These are phyloP conservation scores for Camelus dromedarius DNA, from an alignment of 2,113 vertebrate species.

Conservation along the genomic window DNA sequence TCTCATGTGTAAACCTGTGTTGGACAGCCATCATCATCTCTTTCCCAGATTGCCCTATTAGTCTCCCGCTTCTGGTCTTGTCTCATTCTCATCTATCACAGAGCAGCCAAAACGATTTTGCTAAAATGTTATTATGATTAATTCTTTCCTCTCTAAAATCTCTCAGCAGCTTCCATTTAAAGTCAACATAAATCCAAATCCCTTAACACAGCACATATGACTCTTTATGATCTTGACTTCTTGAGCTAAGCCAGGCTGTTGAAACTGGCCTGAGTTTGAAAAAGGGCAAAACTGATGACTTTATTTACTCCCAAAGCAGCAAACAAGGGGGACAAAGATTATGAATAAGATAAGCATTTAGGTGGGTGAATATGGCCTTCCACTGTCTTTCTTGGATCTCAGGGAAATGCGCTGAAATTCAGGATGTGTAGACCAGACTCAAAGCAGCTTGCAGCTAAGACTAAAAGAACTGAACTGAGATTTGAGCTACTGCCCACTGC, in stretches of 20 bases:
- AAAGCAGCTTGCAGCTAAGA: background rate
- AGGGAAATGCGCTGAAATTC: background rate
- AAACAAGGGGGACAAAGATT: background rate
- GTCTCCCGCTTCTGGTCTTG: background rate
- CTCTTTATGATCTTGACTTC: slow-evolving; percentile 4
- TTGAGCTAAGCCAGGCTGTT: background rate
- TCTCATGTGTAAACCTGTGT: background rate
- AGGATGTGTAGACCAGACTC: background rate
- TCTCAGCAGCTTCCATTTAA: background rate
- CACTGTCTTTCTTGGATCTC: background rate
- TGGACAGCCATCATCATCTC: background rate
- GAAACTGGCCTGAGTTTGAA: background rate
- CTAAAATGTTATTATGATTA: slow-evolving; percentile 41
- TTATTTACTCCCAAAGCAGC: background rate
- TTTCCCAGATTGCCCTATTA: background rate
- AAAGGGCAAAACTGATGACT: background rate
- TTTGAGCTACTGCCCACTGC: background rate
- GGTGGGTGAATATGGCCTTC: background rate
- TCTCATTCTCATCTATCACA: background rate
- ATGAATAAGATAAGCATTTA: background rate
- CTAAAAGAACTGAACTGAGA: background rate
- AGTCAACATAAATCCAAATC: slow-evolving; percentile 7
- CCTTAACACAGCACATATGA: background rate
- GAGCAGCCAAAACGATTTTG: background rate
- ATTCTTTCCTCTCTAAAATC: background rate